These are phyloP conservation scores for Athalia cordata DNA, from an alignment of 2,888 invertebrate species.

Conservation along the genomic window DNA sequence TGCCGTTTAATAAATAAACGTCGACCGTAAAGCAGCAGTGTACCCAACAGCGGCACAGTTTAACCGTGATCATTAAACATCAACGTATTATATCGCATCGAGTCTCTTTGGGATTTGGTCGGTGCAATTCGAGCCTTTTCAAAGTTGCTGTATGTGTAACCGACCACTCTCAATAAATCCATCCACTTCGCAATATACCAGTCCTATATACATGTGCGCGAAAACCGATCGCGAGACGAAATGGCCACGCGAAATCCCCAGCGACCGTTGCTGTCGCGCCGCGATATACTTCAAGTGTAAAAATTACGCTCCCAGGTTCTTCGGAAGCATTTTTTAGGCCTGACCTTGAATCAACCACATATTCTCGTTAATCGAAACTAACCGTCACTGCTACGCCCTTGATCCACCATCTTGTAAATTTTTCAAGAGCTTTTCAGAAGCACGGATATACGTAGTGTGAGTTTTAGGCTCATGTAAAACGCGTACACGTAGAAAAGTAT, in stretches of 20 bases:
- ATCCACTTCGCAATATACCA: not conserved
- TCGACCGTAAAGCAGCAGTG: conserved; percentile 69
- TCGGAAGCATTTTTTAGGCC: no score
- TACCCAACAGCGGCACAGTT: no score
- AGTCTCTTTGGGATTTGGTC: not conserved
- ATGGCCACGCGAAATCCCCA: not conserved
- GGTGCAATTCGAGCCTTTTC: not conserved
- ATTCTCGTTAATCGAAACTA: no score
- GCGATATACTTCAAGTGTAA: no score
- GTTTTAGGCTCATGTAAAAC: not conserved
- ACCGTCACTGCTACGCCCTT: no score
- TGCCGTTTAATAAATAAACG: conserved; percentile 67
- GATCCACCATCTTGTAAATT: conserved; percentile 28
- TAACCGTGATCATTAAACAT: conserved; percentile 65
- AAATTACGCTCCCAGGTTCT: no score
- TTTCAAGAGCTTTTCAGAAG: conserved; percentile 17
- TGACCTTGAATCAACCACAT: no score
- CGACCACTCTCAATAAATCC: conserved; percentile 29
- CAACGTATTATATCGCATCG: conserved; percentile 59
- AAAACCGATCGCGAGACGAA: conserved; percentile 37
- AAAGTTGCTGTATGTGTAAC: not conserved
- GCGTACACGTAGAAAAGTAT: not conserved
- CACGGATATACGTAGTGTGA: not conserved
- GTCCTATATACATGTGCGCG: not conserved
- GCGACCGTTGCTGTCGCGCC: no score